Evolutionary conservation across 2,113 vertebrate genomes (phyloP), one percentile per base, ranked within the genome.

Genomic region (Chaetorhynchus papuensis): DNA sequence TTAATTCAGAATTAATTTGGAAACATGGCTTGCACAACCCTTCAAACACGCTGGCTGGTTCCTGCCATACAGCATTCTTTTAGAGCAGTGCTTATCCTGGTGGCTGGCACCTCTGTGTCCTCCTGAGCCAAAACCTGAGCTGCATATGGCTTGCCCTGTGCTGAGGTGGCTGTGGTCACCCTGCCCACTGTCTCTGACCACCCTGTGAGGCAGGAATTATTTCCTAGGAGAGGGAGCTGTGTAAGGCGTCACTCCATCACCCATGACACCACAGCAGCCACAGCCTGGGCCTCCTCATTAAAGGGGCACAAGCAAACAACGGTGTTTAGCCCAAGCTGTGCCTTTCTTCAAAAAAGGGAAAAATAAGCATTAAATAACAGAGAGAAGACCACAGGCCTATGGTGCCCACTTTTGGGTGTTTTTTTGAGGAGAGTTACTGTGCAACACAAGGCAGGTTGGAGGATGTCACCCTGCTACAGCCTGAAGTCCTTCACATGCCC

Each of bases 81-180:
- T 53, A 31, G 49, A 68, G 41, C 20, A 56, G 27, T 18, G 19
- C 12, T 90, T 50, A 52, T 64, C 16, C 37, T 0, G 0, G 57
- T 76, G 71, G 18, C 24, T 84, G 64, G 37, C 2, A 27, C 28
- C 44, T 80, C 15, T n/a, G 3, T 27, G 21, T 31, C 17, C 39
- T 71, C 41, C 57, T 64, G 35, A 92, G 69, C 44, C 11, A 15
- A 94, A 90, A 82, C 9, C 26, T 28, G 35, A 79, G 66, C 35
- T 47, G 41, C 1, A 0, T 1, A 0, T 50, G 53, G 11, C 65
- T 59, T 47, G 17, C 4, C 10, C 42, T 3, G 1, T 11, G 33
- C 47, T 30, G 33, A 69, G 10, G n/a, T 52, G 49, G 33, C 27
- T 79, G 39, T 8, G 3, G 57, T 42, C 47, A 59, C 30, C 30